Conservation (phyloP, 64 coral and sea anemone species). For the Pocillopora damicornis region DNA sequence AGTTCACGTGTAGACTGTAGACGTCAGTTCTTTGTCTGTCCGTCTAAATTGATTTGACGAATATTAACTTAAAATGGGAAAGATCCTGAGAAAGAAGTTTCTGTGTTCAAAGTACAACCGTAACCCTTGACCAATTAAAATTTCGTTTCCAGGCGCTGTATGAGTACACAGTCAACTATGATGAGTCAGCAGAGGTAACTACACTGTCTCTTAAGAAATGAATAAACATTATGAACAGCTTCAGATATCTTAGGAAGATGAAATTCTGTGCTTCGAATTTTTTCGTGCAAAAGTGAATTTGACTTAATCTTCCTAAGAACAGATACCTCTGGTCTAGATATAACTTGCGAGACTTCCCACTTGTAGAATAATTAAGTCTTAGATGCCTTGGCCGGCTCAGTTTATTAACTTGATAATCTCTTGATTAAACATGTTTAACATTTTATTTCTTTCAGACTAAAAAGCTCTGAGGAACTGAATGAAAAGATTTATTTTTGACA, state of each 20-base stretch:
- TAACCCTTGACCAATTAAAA: neutral
- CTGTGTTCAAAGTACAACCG: neutral
- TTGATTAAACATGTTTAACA: too few relatives aligned
- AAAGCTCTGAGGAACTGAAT: neutral
- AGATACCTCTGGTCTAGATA: too few relatives aligned
- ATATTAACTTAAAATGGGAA: neutral
- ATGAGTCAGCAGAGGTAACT: conserved; percentile 64
- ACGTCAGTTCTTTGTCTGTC: neutral
- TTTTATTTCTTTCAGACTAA: neutral
- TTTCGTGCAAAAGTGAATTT: too few relatives aligned
- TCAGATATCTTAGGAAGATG: neutral
- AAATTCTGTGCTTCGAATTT: too few relatives aligned
- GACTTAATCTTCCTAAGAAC: too few relatives aligned
- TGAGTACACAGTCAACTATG: conserved; percentile 91
- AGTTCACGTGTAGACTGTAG: neutral
- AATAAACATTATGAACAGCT: too few relatives aligned
- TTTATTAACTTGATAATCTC: too few relatives aligned
- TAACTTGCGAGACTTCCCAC: too few relatives aligned
- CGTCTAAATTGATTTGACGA: neutral
- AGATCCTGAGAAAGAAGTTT: too few relatives aligned
- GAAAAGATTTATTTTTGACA: neutral
- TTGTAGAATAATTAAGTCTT: too few relatives aligned
- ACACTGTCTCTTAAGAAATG: neutral
- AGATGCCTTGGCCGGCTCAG: too few relatives aligned
- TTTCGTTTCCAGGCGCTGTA: conserved; percentile 62